A percentile compares a stretch with the other conserved stretches of the same genome.
Conservation (phyloP, 2,888 invertebrate species). For the Apamea epomidion region DNA sequence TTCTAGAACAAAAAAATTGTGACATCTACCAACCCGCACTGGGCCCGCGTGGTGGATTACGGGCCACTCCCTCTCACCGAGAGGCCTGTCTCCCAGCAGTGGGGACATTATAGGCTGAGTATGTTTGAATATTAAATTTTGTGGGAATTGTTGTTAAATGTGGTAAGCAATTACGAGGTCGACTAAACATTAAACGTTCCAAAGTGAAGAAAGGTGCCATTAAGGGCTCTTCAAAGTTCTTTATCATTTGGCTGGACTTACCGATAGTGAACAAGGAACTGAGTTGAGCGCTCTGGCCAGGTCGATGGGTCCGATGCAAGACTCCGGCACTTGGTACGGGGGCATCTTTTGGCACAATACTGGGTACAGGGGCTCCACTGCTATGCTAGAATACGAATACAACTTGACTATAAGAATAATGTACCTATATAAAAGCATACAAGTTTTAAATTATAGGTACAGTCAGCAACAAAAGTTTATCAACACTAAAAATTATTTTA, state of each 20-base stretch:
- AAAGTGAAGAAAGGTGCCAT: neutral
- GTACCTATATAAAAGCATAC: neutral
- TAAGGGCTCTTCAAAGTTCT: neutral
- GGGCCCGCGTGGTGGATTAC: no score
- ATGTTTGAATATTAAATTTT: neutral
- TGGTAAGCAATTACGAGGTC: neutral
- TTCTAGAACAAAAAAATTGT: no score
- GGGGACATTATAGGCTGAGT: no score
- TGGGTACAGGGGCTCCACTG: constrained; percentile 98
- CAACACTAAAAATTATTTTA: neutral
- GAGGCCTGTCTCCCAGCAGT: no score
- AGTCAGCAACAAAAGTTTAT: no score
- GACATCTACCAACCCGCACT: no score
- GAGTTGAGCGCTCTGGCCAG: constrained; percentile 96
- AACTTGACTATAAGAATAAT: neutral
- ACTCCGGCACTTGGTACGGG: constrained; percentile 86
- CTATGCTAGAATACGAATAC: constrained; percentile 92
- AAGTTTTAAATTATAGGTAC: no score
- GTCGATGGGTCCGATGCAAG: constrained; percentile 93
- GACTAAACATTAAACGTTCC: neutral
- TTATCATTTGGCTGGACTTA: constrained; percentile 80
- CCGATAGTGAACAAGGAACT: constrained; percentile 96
- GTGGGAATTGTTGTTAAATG: neutral
- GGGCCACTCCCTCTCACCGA: no score
- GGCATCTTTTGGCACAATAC: constrained; percentile 89